phyloP scores from a whole-genome alignment of 1,140 invertebrate species.

The Hylyphantes graminicola region DNA sequence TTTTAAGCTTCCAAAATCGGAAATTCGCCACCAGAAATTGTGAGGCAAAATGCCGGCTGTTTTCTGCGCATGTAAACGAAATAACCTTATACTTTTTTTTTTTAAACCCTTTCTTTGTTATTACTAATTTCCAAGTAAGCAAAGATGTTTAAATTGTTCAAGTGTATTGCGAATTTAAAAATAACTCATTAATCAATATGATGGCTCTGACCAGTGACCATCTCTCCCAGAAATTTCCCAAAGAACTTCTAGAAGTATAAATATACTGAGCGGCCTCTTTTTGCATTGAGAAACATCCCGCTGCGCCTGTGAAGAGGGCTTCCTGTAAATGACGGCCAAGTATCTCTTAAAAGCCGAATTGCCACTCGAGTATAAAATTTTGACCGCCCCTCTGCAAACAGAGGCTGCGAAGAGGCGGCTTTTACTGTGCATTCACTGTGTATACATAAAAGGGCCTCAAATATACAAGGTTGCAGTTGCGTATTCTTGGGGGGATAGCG shows the following conservation, averaged over 20 bases:
- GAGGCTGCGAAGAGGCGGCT: constrained; percentile 15
- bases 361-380: constrained; percentile 31
- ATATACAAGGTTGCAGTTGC: neutral
- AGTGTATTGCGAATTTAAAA: too few relatives aligned
- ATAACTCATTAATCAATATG: too few relatives aligned
- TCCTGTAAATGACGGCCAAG: constrained; percentile 36
- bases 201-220: too few relatives aligned
- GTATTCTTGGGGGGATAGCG: too few relatives aligned
- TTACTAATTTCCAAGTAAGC: too few relatives aligned
- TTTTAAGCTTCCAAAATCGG: too few relatives aligned
- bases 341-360: constrained; percentile 54
- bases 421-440: constrained; percentile 17
- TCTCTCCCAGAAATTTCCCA: neutral
- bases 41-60: too few relatives aligned
- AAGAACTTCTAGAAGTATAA: neutral
- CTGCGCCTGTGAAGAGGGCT: constrained; percentile 9
- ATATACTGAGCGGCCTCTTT: neutral
- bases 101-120: too few relatives aligned
- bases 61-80: too few relatives aligned
- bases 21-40: too few relatives aligned
- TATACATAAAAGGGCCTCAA: constrained; percentile 37
- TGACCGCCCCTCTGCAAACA: constrained; percentile 43
- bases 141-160: too few relatives aligned
- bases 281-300: constrained; percentile 23
- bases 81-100: too few relatives aligned